Base-by-base conservation (phyloP, 2,888 invertebrate species). In the Linyphia triangularis region DNA sequence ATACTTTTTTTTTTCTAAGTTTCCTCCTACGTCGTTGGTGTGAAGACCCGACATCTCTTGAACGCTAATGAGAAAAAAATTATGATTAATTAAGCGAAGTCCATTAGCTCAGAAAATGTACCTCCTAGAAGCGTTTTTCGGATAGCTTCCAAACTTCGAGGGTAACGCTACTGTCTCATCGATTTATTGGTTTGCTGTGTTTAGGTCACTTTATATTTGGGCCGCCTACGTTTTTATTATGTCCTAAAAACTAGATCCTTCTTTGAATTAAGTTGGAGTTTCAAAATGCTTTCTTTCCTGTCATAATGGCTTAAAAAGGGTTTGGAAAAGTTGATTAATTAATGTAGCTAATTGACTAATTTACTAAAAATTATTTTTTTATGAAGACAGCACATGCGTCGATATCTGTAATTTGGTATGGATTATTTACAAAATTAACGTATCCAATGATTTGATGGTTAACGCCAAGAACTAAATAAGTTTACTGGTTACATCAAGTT, bases 61-160 rank as follows among this genome's bases (percentile, higher is more conserved):
- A 30, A 69, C 61, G 19, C 22, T 83, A 83, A 83, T 73, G 83
- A 65, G 83, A 73, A 83, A 83, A 83, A 83, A 83, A 83, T 83
- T 33, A 83, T 83, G 83, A 83, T 83, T 83, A 83, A 83, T 83
- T 83, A 83, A 83, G 43, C 65, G 65, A 65, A 30, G 73, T 83
- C 83, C 83, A 83, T 83, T 83, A 83, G 83, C 63, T 43, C 6
- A 40, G 51, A 73, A 73, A 83, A 51, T 83, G 73, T 73, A 22
- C 63, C 61, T 72, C 28, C 83, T 33, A 16, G 65, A 51, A 63
- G 57, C 28, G 70, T 72, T 61, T 73, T 72, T 72, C 65, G 69
- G 70, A 57, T 40, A 70, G 40, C 69, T 61, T 51, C 37, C n/a
- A 10, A 24, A 30, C 22, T 40, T n/a, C 9, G 51, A 57, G 70